Evolutionary conservation across 2,797 vertebrate species (phyloP).

Genomic region (Sebastes variabilis): DNA sequence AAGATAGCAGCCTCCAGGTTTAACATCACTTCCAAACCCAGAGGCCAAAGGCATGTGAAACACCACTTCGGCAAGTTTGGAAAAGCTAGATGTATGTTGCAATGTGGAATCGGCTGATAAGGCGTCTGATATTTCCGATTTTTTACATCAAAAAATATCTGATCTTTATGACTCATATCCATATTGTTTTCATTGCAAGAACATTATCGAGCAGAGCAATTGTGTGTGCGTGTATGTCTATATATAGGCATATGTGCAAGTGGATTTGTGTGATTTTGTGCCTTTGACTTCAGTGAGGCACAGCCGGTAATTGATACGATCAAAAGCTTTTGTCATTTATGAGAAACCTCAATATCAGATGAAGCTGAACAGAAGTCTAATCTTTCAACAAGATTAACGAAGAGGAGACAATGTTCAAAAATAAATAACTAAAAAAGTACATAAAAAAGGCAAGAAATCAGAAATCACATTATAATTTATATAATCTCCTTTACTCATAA

Average conservation of each 20-base stretch:
- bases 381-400: constrained; percentile 77
- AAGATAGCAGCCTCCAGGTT: constrained; percentile 41
- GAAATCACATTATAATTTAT: constrained; percentile 54
- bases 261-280: constrained; percentile 35
- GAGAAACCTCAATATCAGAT: constrained; percentile 76
- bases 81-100: neutral
- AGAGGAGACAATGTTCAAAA: constrained; percentile 57
- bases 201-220: neutral
- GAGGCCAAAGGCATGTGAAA: constrained; percentile 38
- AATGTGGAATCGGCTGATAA: constrained; percentile 22
- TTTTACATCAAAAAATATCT: constrained; percentile 10
- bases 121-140: neutral
- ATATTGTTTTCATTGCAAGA: constrained; percentile 10
- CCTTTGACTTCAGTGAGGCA: constrained; percentile 48
- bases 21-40: constrained; percentile 14
- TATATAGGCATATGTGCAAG: constrained; percentile 11
- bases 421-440: constrained; percentile 44
- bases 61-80: constrained; percentile 14
- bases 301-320: constrained; percentile 72
- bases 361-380: constrained; percentile 72
- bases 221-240: constrained; percentile 3
- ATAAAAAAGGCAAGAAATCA: constrained; percentile 25
- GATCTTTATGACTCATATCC: neutral
- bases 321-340: constrained; percentile 77
- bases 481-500: constrained; percentile 65